These are phyloP conservation scores for Tapirus terrestris DNA, from an alignment of 2,113 vertebrate genomes.

Conservation along the genomic window DNA sequence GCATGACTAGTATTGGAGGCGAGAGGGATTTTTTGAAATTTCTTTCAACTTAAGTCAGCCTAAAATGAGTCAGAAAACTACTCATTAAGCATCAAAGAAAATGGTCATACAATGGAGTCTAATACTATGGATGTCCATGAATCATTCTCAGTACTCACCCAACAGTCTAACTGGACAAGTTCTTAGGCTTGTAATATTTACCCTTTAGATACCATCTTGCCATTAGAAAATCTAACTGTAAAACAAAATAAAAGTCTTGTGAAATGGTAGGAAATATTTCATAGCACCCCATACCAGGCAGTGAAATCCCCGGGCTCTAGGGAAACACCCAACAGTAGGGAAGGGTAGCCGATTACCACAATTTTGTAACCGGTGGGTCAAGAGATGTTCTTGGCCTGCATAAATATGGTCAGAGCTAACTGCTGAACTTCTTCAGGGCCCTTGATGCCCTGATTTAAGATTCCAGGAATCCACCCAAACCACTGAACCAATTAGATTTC, in stretches of 20 bases:
- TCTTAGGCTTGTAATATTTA: not conserved
- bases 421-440: not conserved
- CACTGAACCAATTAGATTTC: not conserved
- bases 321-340: not conserved
- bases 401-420: not conserved
- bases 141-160: constrained; percentile 9
- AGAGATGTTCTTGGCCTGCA: not conserved
- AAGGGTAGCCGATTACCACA: not conserved
- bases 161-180: not conserved
- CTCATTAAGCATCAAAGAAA: constrained; percentile 4
- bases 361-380: not conserved
- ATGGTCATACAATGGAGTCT: not conserved
- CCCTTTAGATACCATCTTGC: not conserved
- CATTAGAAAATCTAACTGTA: constrained; percentile 17
- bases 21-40: not conserved
- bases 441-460: not conserved
- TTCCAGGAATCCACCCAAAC: not conserved
- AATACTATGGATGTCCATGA: not conserved
- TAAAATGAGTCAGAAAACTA: not conserved
- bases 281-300: not conserved
- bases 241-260: not conserved
- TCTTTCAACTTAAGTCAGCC: not conserved
- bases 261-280: not conserved
- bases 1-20: not conserved
- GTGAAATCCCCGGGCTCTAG: not conserved